Percentiles rank a stretch among this genome's conserved stretches.
These are phyloP conservation scores for Neosilurus hyrtlii DNA, from an alignment of 2,797 vertebrate genomes.

Conservation along the genomic window DNA sequence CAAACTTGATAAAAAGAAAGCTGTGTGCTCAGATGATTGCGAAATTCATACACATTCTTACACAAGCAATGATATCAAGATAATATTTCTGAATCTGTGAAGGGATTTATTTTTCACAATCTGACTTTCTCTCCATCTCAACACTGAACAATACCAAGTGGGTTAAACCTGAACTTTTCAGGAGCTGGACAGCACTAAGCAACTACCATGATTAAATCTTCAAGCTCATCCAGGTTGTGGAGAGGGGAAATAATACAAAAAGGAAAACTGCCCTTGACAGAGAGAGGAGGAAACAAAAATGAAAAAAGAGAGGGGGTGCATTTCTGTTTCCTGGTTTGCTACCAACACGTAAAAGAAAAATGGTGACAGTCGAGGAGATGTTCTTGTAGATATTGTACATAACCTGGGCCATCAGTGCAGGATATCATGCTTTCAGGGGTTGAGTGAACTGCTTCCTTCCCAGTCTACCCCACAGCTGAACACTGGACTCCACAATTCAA, in stretches of 20 bases:
- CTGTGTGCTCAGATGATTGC: neutral
- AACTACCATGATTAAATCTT: too few relatives aligned
- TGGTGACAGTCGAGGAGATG: neutral
- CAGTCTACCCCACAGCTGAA: neutral
- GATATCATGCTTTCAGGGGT: neutral
- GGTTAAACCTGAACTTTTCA: neutral
- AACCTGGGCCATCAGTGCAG: neutral
- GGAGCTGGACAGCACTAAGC: neutral
- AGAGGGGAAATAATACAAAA: neutral
- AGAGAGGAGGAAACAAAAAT: too few relatives aligned
- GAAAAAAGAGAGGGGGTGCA: too few relatives aligned
- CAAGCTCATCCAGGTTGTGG: neutral
- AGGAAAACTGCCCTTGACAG: neutral
- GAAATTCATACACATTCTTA: neutral
- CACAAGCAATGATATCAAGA: neutral
- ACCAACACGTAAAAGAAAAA: neutral
- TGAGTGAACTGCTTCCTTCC: neutral
- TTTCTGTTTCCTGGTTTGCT: neutral
- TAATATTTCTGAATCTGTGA: neutral
- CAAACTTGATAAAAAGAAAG: neutral
- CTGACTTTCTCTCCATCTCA: neutral
- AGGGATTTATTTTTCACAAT: neutral
- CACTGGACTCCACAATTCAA: constrained; percentile 10
- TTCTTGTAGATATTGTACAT: neutral
- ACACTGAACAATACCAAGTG: neutral